phyloP scores from a whole-genome alignment of 2,888 invertebrate genomes.

The Conus canariensis region DNA sequence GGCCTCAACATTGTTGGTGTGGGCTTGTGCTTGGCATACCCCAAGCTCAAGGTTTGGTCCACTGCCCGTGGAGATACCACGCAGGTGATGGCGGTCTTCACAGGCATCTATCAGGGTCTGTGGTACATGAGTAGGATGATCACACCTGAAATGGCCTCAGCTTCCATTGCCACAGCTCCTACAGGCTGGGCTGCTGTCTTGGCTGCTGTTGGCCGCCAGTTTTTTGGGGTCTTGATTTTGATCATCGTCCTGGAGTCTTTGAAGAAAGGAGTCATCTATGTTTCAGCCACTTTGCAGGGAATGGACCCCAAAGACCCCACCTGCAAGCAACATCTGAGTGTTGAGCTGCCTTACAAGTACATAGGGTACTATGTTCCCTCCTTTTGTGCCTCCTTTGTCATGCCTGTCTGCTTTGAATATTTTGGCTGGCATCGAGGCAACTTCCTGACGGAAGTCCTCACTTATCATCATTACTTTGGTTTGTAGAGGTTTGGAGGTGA shows the following conservation, averaged over 20 bases:
- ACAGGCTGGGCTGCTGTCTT: conserved; percentile 83
- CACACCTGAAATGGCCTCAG: conserved; percentile 79
- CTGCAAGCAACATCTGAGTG: conserved; percentile 80
- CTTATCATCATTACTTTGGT: conserved; percentile 2
- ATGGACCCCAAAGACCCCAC: conserved; percentile 84
- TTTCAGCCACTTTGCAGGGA: conserved; percentile 86
- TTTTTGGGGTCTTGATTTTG: conserved; percentile 88
- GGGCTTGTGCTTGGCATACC: conserved; percentile 87
- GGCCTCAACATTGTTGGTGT: conserved; percentile 83
- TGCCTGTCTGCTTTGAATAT: conserved; percentile 88
- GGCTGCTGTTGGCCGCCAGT: conserved; percentile 80
- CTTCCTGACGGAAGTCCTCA: conserved; percentile 91
- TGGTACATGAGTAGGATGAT: conserved; percentile 92
- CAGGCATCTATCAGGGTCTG: conserved; percentile 87
- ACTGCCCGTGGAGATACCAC: conserved; percentile 94
- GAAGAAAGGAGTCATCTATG: conserved; percentile 86
- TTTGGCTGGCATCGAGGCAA: conserved; percentile 89
- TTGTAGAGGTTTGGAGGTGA: conserved; percentile 11
- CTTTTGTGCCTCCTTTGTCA: conserved; percentile 87
- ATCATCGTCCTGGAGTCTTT: conserved; percentile 84
- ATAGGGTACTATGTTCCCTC: conserved; percentile 90
- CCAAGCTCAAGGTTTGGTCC: conserved; percentile 91
- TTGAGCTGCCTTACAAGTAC: conserved; percentile 91
- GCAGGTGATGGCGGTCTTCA: conserved; percentile 85
- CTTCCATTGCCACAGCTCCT: conserved; percentile 89